Conservation (phyloP, 1,140 invertebrate genomes). For the Centruroides vittatus region DNA sequence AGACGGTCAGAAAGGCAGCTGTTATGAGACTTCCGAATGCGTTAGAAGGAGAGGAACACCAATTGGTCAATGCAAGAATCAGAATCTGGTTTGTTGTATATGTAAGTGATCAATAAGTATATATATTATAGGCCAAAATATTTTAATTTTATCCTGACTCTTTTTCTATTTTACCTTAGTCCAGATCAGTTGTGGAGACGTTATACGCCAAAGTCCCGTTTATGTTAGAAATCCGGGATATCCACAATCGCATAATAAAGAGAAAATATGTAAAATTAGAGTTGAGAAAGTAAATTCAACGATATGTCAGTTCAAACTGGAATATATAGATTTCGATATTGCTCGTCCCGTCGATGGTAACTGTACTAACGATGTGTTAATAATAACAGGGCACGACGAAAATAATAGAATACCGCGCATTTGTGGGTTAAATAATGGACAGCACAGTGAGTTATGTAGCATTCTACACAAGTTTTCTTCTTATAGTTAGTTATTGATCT, state of each 20-base stretch:
- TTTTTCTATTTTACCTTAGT: constrained; percentile 2
- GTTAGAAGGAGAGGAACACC: constrained; percentile 17
- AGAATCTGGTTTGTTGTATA: constrained; percentile 19
- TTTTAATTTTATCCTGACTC: not conserved
- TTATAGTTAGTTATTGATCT: not conserved
- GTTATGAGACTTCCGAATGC: constrained; percentile 20
- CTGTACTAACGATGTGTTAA: constrained; percentile 52
- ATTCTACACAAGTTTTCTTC: not conserved
- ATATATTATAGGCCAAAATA: not conserved
- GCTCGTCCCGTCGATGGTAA: constrained; percentile 47
- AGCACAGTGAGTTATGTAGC: constrained; percentile 52
- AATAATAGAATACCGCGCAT: constrained; percentile 54
- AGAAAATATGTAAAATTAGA: constrained; percentile 15
- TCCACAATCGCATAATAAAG: constrained; percentile 12
- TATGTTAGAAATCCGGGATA: constrained; percentile 20
- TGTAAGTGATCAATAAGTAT: constrained; percentile 15
- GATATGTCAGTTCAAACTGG: constrained; percentile 62
- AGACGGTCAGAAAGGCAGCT: constrained; percentile 16
- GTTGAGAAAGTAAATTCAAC: constrained; percentile 12
- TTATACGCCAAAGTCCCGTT: constrained; percentile 8
- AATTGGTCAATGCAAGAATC: constrained; percentile 17
- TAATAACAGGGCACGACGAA: constrained; percentile 45
- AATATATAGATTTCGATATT: constrained; percentile 48
- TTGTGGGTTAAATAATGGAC: constrained; percentile 64
- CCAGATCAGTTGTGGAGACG: constrained; percentile 16